These are phyloP conservation scores for Lasioglossum marginatum DNA, from an alignment of 2,888 invertebrate species.

Conservation along the genomic window DNA sequence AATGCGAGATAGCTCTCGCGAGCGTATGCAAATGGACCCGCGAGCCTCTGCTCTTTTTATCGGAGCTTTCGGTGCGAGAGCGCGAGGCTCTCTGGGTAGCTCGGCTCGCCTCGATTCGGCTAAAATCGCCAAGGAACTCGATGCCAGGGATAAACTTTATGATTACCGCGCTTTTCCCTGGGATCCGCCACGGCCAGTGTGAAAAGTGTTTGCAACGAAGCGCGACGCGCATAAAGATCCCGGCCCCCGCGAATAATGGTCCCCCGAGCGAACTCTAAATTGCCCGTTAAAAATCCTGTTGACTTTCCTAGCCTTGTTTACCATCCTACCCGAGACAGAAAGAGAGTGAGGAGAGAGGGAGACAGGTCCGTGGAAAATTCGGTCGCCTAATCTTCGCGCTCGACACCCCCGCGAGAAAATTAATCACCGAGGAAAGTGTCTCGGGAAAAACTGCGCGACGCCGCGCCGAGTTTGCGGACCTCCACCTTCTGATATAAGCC, in stretches of 20 bases:
- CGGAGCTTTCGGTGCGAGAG: conserved; percentile 24
- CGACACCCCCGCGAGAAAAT: not conserved
- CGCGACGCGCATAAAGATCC: conserved; percentile 55
- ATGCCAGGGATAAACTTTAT: conserved; percentile 55
- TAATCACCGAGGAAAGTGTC: not conserved
- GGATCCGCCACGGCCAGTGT: conserved; percentile 14
- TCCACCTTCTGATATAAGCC: not conserved
- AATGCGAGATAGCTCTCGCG: conserved; percentile 70
- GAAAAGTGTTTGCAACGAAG: conserved; percentile 55
- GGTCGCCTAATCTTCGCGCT: conserved; percentile 1
- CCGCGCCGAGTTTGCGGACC: not conserved
- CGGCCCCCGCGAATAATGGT: conserved; percentile 37
- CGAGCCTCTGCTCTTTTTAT: conserved; percentile 53
- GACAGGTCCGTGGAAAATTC: not conserved
- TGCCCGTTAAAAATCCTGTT: conserved; percentile 55
- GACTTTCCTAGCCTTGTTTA: conserved; percentile 49
- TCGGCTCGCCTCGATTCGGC: not conserved
- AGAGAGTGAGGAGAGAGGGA: not conserved
- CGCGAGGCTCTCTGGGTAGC: not conserved
- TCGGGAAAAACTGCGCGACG: not conserved
- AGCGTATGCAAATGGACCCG: conserved; percentile 76
- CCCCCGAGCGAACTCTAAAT: conserved; percentile 47
- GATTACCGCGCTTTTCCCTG: conserved; percentile 46
- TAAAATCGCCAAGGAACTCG: conserved; percentile 42
- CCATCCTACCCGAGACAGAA: not conserved